These are phyloP conservation scores for Thunnus maccoyii DNA, from an alignment of 2,113 vertebrate genomes.

Conservation along the genomic window DNA sequence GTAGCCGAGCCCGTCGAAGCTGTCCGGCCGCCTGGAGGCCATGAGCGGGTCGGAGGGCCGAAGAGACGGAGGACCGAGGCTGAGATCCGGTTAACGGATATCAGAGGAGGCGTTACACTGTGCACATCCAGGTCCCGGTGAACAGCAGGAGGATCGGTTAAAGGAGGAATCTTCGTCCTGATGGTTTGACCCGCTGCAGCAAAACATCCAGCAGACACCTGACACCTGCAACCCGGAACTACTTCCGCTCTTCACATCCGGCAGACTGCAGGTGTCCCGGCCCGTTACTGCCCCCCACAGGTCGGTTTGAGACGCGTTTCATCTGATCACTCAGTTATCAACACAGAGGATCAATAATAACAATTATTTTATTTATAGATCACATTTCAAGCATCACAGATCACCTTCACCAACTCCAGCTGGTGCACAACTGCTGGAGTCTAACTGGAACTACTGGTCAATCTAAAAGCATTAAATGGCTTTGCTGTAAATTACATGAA, in stretches of 20 bases:
- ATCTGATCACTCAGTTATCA: too few species aligned
- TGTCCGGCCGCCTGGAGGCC: conserved; percentile 93
- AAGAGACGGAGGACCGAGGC: background rate
- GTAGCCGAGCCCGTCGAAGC: conserved; percentile 92
- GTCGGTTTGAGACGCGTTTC: too few species aligned
- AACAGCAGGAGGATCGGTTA: background rate
- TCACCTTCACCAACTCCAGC: too few species aligned
- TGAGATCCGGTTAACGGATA: background rate
- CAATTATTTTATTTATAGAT: too few species aligned
- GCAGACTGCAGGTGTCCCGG: rapidly evolving
- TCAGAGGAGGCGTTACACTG: background rate
- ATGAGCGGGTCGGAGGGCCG: conserved; percentile 70
- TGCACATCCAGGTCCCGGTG: background rate
- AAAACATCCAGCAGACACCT: conserved; percentile 29
- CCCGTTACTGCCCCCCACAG: background rate
- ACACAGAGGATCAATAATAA: too few species aligned
- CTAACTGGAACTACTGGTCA: too few species aligned
- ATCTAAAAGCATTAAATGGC: too few species aligned
- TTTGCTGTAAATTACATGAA: too few species aligned
- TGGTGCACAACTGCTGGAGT: too few species aligned
- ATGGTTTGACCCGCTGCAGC: conserved; percentile 36
- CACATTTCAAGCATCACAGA: too few species aligned
- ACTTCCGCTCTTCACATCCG: background rate
- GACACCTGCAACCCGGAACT: conserved; percentile 41
- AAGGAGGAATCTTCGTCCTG: background rate